Evolutionary conservation across 2,888 invertebrate species (phyloP), one percentile per base, ranked within the genome.

Genomic region (Ernsta delagoae): DNA sequence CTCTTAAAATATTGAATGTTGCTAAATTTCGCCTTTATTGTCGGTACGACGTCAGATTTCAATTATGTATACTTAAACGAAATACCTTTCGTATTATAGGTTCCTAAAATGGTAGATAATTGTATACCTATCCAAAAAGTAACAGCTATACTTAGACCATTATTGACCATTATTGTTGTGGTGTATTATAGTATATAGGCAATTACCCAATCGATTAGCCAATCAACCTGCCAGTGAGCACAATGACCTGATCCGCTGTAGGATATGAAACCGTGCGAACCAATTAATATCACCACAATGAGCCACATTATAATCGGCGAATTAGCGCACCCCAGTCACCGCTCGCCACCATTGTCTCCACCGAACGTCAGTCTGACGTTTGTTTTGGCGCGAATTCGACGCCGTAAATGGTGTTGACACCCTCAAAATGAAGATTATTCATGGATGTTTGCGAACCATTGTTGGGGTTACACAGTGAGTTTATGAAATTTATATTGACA

Each of bases 401-500:
- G 79, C 78, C 79, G 77, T 76, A 78, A 78, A 78, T 89, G 90
- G 84, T 87, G 89, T 88, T 90, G 90, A 90, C 90, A 89, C 89
- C 89, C 88, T 86, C 89, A 88, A 87, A 88, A 89, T 88, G 86
- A 87, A 89, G 89, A 90, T 90, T 90, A 90, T 90, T 90, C 90
- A 90, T 90, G 89, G 89, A 88, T 87, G 88, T 89, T 89, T 88
- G 88, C 85, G 83, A 81, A 79, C 84, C 85, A 82, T 89, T 89
- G 89, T 89, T 81, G 82, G 87, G 83, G 87, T 84, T 86, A 84
- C 81, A 83, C 85, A 75, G 83, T 74, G 87, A 88, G 88, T 89
- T 89, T 90, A 89, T 89, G 89, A 90, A 89, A 90, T 90, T 90
- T 90, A 90, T 89, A 89, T 89, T 89, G 89, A 89, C 89, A 88